Percentiles rank a stretch among this genome's conserved stretches.
These are phyloP conservation scores for Alloplasta piceator DNA, from an alignment of 2,888 invertebrate genomes.

Conservation along the genomic window DNA sequence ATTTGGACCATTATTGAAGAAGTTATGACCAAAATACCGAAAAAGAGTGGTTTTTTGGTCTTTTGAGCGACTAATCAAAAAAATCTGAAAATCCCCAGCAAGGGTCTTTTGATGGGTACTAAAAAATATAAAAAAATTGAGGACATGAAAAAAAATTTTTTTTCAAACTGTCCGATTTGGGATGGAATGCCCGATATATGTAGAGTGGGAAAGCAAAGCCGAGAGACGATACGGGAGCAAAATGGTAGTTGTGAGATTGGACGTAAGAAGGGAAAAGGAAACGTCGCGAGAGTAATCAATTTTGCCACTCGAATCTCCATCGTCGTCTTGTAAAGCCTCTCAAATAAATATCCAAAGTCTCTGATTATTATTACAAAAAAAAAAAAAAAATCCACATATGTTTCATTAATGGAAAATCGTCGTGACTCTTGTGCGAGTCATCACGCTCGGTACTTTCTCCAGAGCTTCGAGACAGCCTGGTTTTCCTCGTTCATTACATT, in stretches of 20 bases:
- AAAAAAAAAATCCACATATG: conserved; percentile 14
- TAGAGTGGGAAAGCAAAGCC: conserved; percentile 1
- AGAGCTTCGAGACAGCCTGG: conserved; percentile 38
- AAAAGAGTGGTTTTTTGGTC: too few species aligned
- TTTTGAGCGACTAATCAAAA: too few species aligned
- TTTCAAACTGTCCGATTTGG: too few species aligned
- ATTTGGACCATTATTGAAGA: too few species aligned
- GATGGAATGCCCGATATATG: too few species aligned
- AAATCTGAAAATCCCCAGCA: too few species aligned
- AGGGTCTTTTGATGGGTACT: too few species aligned
- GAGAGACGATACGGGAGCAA: neutral
- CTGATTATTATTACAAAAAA: conserved; percentile 20
- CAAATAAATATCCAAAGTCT: conserved; percentile 53
- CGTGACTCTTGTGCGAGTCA: conserved; percentile 32
- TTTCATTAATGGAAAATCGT: conserved; percentile 53
- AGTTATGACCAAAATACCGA: too few species aligned
- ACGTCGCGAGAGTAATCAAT: conserved; percentile 49
- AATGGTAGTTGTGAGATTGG: conserved; percentile 16
- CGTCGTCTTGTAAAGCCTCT: conserved; percentile 32
- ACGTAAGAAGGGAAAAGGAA: conserved; percentile 30
- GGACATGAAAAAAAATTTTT: too few species aligned
- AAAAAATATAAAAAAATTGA: too few species aligned
- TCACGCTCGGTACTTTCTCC: conserved; percentile 58
- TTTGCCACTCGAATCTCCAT: conserved; percentile 31
- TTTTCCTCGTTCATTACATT: conserved; percentile 49